phyloP scores from a whole-genome alignment of 2,113 vertebrate genomes.

The Propithecus coquereli region DNA sequence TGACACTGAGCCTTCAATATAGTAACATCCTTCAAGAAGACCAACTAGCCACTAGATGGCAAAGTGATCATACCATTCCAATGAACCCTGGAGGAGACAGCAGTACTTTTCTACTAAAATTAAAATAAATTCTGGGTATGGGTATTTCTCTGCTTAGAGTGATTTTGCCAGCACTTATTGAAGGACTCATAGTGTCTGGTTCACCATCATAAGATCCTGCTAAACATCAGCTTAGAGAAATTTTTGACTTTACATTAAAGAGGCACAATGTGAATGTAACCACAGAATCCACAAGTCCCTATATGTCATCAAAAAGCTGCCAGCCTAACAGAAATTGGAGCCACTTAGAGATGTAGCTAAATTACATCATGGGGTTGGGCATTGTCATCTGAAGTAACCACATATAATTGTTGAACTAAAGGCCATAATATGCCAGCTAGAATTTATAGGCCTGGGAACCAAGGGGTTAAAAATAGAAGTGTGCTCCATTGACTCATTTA shows the following conservation, averaged over 20 bases:
- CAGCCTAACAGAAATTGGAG: background rate
- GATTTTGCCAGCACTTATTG: background rate
- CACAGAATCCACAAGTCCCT: background rate
- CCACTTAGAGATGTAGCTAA: background rate
- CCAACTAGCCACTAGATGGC: background rate
- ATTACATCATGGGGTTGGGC: background rate
- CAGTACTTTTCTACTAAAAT: background rate
- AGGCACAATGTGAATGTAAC: background rate
- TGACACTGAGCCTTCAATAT: background rate
- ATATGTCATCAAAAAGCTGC: background rate
- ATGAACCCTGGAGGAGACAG: background rate
- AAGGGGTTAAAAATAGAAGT: background rate
- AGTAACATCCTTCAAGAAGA: background rate
- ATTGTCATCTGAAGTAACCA: background rate
- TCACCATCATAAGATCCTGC: background rate
- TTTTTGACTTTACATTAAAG: background rate
- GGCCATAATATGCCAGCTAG: background rate
- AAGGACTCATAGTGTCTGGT: background rate
- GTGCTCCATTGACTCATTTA: background rate
- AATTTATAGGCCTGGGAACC: background rate
- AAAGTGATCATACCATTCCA: background rate
- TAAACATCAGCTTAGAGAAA: background rate
- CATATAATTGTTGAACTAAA: background rate
- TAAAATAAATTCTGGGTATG: background rate
- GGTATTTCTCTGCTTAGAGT: background rate